These are phyloP conservation scores for Herpetotheres cachinnans DNA, from an alignment of 2,113 vertebrate genomes.

Conservation along the genomic window DNA sequence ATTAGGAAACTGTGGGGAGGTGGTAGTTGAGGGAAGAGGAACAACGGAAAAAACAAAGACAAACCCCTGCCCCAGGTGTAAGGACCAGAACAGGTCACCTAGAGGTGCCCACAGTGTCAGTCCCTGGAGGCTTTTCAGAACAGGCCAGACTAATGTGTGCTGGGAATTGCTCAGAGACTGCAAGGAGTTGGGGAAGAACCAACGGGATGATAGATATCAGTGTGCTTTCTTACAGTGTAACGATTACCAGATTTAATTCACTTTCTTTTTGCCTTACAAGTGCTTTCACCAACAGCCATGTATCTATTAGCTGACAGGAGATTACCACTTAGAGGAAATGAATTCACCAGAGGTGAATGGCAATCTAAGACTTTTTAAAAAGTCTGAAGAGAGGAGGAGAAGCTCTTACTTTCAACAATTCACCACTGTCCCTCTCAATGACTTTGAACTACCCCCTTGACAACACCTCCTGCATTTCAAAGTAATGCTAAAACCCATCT, in stretches of 20 bases:
- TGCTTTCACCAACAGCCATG: neutral
- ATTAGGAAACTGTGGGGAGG: neutral
- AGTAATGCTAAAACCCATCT: neutral
- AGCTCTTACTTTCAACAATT: neutral
- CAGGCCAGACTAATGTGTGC: rapidly evolving
- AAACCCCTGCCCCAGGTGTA: neutral
- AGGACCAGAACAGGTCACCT: neutral
- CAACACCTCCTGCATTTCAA: neutral
- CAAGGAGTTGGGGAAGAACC: neutral
- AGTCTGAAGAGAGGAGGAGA: neutral
- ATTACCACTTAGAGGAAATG: neutral
- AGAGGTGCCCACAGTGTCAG: neutral
- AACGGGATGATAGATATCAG: neutral
- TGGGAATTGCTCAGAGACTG: neutral
- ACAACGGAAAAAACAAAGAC: neutral
- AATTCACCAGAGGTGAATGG: neutral
- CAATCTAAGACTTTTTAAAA: neutral
- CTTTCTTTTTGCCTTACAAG: neutral
- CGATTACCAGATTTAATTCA: neutral
- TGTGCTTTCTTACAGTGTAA: neutral
- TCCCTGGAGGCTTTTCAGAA: neutral
- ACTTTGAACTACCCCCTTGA: neutral
- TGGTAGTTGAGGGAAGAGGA: neutral
- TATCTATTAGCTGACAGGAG: neutral
- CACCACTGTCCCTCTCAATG: neutral